Base-by-base conservation (phyloP, 1,140 invertebrate genomes). In the Diploscapter pachys region DNA sequence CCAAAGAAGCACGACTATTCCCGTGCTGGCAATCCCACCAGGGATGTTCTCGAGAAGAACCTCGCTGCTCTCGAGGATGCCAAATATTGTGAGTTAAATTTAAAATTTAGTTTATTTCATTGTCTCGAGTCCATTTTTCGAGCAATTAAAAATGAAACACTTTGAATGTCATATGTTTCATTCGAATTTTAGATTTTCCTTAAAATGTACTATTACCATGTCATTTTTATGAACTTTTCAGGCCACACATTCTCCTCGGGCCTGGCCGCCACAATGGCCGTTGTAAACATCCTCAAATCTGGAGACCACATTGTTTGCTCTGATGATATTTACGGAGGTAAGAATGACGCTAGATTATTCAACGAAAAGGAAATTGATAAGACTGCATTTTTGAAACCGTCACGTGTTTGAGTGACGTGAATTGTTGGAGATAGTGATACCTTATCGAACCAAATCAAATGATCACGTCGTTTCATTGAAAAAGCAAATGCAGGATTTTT, bases 311-410 rank as follows among this genome's bases (percentile, higher is more conserved):
- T 99, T 4, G 84, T 99, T 55, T 91, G 91, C 73, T 91, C 92
- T 76, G 93, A 98, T 87, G 95, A 99, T 88, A 88, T 98, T 5
- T 99, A 99, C 85, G 96, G 96, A 71, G 96, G 31, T 31, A 31
- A 31, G 31, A 31, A 31, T 31, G 31, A 31, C 31, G 31, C 31
- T 31, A 31, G 31, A 31, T 31, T 31, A 31, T 31, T 31, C 31
- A 31, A 31, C 1, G 31, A 31, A 31, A 31, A 31, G 31, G 31
- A 31, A 31, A 31, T 31, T 31, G 31, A 31, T 31, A 31, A 31
- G 31, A 31, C 31, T 31, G 31, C 31, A 31, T 31, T 31, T 31
- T 31, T 31, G 31, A 31, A 31, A 31, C 31, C 31, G 31, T 31
- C 31, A 31, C 31, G 31, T 31, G 31, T 31, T 31, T 31, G 31